These are phyloP conservation scores for Leptoteleia sp. DNA, from an alignment of 1,140 invertebrate genomes.

Conservation along the genomic window DNA sequence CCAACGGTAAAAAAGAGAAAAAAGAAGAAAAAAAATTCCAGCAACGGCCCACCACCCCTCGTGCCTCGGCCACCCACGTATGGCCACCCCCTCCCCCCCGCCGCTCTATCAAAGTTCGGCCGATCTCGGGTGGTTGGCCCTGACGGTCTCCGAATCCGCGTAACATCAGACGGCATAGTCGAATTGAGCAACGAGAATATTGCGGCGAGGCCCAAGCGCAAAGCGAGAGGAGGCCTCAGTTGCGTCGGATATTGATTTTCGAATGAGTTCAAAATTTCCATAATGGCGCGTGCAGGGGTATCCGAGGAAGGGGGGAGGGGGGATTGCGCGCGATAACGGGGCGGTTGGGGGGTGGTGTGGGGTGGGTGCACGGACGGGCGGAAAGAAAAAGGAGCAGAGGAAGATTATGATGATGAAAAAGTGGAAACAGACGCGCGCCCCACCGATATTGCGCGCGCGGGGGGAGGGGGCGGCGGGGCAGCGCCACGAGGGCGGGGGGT, in stretches of 20 bases:
- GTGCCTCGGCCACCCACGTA: no score
- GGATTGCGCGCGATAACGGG: conserved; percentile 46
- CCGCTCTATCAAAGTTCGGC: background rate
- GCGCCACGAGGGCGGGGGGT: background rate
- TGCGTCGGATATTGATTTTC: conserved; percentile 78
- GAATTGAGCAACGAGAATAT: conserved; percentile 42
- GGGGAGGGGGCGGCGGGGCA: background rate
- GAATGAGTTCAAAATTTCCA: conserved; percentile 81
- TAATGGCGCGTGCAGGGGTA: conserved; percentile 71
- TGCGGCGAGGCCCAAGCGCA: conserved; percentile 46
- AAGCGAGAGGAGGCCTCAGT: conserved; percentile 66
- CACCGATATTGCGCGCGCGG: conserved; percentile 11
- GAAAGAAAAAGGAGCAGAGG: conserved; percentile 57
- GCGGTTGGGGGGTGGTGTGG: background rate
- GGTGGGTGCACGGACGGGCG: conserved; percentile 7
- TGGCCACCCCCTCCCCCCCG: background rate
- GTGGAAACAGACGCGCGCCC: conserved; percentile 52
- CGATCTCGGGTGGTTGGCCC: conserved; percentile 2
- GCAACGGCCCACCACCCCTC: no score
- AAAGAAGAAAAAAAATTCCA: no score
- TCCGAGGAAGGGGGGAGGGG: conserved; percentile 14
- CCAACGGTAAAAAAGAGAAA: no score
- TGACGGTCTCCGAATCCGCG: conserved; percentile 14
- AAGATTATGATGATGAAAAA: conserved; percentile 62
- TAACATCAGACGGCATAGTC: conserved; percentile 26